Evolutionary conservation across 2,113 vertebrate species (phyloP), one percentile per base, ranked within the genome.

Genomic region (Macaca nemestrina): DNA sequence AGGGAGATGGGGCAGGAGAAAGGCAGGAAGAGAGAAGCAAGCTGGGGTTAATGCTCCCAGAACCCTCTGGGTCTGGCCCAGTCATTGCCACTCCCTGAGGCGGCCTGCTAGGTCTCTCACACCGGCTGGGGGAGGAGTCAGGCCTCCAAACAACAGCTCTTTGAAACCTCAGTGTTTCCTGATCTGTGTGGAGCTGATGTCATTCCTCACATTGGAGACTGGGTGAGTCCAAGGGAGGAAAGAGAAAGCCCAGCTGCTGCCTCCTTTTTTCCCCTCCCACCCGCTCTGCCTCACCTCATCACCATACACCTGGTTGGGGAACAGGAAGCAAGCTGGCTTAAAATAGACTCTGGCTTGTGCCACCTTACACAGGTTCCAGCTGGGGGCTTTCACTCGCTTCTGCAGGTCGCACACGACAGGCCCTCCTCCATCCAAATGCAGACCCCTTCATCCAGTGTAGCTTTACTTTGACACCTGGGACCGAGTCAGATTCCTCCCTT

Each of bases 1-100:
- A 38, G 80, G 92, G 88, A 79, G 23, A 43, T 18, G 80, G 82
- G 89, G 67, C 83, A 30, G 97, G 84, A 93, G 82, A 85, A 12
- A 93, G 86, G 95, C 64, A 64, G 68, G 93, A 90, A 94, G 89
- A 98, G 76, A 98, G 88, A 97, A 94, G 79, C 94, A 83, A 84
- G 88, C 90, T 68, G 45, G 92, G 84, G 95, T 97, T 96, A 97
- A 92, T 16, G 80, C 45, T 85, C 93, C 84, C 59, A 67, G 94
- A 73, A 86, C 72, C 89, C 96, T 76, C 3, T 0, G 1, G 78
- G 57, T 30, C 86, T 78, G 27, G 35, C 7, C 25, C 52, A 30
- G 57, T 20, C 84, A 18, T 20, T 1, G 59, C 67, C 45, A 13
- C 90, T 91, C 76, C 84, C 64, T 8, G 40, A 55, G 85, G 79